These are phyloP conservation scores for Daphoenositta chrysoptera DNA, from an alignment of 2,113 vertebrate genomes.

Conservation along the genomic window DNA sequence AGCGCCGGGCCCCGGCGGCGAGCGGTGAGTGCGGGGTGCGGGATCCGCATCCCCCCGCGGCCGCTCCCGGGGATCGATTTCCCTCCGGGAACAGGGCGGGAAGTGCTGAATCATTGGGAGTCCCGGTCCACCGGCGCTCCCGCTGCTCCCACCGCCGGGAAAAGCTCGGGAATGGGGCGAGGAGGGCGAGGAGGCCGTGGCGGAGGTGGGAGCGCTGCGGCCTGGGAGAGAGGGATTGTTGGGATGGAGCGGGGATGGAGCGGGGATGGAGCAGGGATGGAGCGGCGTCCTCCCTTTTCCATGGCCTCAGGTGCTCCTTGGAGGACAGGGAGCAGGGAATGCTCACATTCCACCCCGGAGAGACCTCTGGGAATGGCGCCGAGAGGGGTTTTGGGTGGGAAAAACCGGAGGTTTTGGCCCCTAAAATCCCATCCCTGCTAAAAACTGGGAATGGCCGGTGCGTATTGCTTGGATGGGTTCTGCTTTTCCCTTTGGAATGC, in stretches of 20 bases:
- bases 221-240: background rate
- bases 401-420: accelerated
- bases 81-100: constrained; percentile 20
- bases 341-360: accelerated
- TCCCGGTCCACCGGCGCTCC: background rate
- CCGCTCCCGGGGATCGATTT: constrained; percentile 7
- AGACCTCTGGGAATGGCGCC: background rate
- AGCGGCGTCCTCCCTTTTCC: accelerated
- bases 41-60: background rate
- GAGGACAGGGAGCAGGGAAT: background rate
- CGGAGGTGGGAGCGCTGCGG: background rate
- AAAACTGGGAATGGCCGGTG: background rate
- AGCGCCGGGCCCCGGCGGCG: background rate
- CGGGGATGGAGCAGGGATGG: accelerated
- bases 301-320: background rate
- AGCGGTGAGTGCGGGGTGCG: background rate
- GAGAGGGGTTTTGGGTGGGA: accelerated
- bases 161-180: background rate
- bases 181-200: background rate
- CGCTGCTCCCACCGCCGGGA: background rate
- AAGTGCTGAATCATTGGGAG: constrained; percentile 75
- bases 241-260: background rate
- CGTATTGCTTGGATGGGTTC: accelerated
- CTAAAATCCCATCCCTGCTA: background rate
- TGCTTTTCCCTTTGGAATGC: background rate